phyloP scores from a whole-genome alignment of 2,888 invertebrate genomes.

The Heliothis peltigera region DNA sequence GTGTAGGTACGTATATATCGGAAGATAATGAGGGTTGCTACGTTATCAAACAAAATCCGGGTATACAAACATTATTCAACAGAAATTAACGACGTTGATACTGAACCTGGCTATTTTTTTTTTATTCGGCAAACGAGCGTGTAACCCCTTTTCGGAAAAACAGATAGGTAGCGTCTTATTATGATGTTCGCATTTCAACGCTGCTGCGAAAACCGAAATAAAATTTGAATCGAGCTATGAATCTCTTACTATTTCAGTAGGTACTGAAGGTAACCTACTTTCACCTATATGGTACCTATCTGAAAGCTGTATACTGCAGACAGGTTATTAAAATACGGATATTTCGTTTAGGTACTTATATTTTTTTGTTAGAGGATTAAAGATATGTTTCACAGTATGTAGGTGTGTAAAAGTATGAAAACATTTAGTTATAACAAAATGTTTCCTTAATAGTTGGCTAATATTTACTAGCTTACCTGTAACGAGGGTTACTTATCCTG shows the following conservation, averaged over 20 bases:
- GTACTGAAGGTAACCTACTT: background rate
- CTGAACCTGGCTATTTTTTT: constrained; percentile 12
- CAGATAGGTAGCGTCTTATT: constrained; percentile 4
- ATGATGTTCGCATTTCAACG: constrained; percentile 6
- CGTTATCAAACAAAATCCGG: background rate
- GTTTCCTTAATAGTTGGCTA: no score
- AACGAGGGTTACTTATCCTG: no score
- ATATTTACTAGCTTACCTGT: no score
- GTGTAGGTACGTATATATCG: background rate
- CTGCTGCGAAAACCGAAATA: background rate
- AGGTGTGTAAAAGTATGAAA: no score
- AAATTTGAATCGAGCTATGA: constrained; percentile 1
- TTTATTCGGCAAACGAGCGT: background rate
- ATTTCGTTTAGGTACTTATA: background rate
- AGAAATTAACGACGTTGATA: constrained; percentile 6
- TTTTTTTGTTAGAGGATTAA: background rate
- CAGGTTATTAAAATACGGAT: constrained; percentile 1
- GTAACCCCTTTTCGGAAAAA: background rate
- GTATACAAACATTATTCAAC: constrained; percentile 13
- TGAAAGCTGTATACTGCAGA: background rate
- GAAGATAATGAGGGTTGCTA: constrained; percentile 26
- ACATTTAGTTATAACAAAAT: no score
- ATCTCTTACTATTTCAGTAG: constrained; percentile 1
- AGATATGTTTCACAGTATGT: background rate
- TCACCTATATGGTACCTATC: no score